Evolutionary conservation across 2,797 vertebrate genomes (phyloP).

Genomic region (Stomatorhinus walkeri): DNA sequence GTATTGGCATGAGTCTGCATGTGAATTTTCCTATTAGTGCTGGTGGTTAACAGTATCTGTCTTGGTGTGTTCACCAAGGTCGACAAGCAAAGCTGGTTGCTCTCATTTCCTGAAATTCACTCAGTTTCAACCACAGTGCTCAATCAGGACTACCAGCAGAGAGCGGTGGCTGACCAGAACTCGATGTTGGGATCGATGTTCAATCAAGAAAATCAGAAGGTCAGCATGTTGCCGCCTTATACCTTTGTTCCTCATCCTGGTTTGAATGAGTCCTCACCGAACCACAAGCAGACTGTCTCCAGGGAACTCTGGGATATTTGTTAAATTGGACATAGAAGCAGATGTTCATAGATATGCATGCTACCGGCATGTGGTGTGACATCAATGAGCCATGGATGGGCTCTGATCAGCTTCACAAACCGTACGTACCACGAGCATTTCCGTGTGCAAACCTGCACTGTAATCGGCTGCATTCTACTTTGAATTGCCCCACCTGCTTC

Average conservation of each 20-base stretch:
- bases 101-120: background rate
- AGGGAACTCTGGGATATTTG: background rate
- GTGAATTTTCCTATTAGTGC: slow-evolving; percentile 5
- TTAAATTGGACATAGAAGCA: background rate
- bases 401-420: background rate
- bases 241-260: background rate
- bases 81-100: background rate
- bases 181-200: background rate
- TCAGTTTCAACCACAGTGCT: background rate
- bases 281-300: background rate
- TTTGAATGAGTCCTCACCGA: background rate
- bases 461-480: background rate
- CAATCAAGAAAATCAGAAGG: background rate
- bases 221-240: background rate
- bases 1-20: background rate
- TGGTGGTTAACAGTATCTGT: background rate
- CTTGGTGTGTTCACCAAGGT: background rate
- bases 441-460: background rate
- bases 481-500: background rate
- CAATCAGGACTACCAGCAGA: background rate
- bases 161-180: background rate
- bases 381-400: background rate
- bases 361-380: background rate
- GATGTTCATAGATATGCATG: background rate
- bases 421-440: background rate